Conservation (phyloP, 2,797 vertebrate genomes). For the Microhierax caerulescens region DNA sequence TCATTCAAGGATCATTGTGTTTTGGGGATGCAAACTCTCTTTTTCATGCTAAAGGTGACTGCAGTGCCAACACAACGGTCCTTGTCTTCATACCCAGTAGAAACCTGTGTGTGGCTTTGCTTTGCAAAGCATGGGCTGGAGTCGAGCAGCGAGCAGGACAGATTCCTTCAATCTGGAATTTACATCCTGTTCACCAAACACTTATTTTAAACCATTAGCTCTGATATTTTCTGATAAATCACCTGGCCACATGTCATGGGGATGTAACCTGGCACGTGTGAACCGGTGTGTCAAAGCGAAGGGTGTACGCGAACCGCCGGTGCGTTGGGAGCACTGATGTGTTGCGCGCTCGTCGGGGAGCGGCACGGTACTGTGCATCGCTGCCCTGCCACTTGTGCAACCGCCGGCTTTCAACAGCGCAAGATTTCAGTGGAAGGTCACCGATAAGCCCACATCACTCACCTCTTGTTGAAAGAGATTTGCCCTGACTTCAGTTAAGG, state of each 20-base stretch:
- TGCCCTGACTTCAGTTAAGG: neutral
- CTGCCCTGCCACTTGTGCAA: neutral
- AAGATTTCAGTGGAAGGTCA: neutral
- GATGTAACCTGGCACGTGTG: rapidly evolving
- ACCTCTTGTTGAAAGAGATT: neutral
- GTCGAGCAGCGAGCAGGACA: rapidly evolving
- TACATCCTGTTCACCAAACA: neutral
- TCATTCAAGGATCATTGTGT: neutral
- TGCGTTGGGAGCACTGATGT: neutral
- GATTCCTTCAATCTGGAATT: neutral
- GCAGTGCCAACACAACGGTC: rapidly evolving
- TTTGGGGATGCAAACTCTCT: neutral
- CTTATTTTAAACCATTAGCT: neutral
- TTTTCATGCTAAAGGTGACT: neutral
- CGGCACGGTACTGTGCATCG: rapidly evolving
- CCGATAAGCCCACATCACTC: neutral
- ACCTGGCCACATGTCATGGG: rapidly evolving
- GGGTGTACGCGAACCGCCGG: rapidly evolving
- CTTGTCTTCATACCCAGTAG: neutral
- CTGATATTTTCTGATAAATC: neutral
- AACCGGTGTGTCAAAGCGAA: neutral
- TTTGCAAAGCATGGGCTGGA: neutral
- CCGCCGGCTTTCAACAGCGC: neutral
- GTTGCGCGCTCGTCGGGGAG: neutral
- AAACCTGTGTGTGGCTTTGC: rapidly evolving